phyloP scores from a whole-genome alignment of 2,888 invertebrate species.

The Philereme transversata region DNA sequence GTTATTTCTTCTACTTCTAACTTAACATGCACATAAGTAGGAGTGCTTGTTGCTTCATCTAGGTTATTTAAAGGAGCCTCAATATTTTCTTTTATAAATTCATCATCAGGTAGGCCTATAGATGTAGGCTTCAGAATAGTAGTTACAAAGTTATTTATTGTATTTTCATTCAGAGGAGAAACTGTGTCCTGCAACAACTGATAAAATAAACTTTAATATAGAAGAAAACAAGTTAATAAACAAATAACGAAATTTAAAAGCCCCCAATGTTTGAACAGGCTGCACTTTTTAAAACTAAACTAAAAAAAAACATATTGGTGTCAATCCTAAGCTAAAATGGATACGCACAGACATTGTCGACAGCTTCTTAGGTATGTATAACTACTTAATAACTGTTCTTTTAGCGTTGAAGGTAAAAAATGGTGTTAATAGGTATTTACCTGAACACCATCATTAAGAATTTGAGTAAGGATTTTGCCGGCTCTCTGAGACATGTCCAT shows the following conservation, averaged over 20 bases:
- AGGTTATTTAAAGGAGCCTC: neutral
- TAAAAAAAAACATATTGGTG: too few relatives aligned
- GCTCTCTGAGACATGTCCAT: conserved; percentile 13
- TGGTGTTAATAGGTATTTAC: neutral
- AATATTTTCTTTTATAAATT: neutral
- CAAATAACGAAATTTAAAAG: too few relatives aligned
- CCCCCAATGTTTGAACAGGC: too few relatives aligned
- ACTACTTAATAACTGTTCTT: too few relatives aligned
- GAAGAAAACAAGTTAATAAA: too few relatives aligned
- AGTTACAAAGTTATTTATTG: conserved; percentile 7
- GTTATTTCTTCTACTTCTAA: neutral
- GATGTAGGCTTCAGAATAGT: conserved; percentile 6
- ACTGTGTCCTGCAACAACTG: conserved; percentile 12
- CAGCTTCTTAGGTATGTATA: too few relatives aligned
- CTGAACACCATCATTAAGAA: conserved; percentile 11
- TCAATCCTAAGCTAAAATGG: too few relatives aligned
- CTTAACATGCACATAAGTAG: neutral
- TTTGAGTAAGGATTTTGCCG: conserved; percentile 1
- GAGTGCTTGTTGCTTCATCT: neutral
- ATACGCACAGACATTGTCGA: too few relatives aligned
- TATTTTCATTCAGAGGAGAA: conserved; percentile 5
- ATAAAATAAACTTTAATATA: neutral
- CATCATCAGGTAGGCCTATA: neutral
- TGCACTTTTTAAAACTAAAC: too few relatives aligned
- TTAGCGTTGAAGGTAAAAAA: too few relatives aligned